These are phyloP conservation scores for Drosophila mimica DNA, from an alignment of 2,888 invertebrate genomes.

Conservation along the genomic window DNA sequence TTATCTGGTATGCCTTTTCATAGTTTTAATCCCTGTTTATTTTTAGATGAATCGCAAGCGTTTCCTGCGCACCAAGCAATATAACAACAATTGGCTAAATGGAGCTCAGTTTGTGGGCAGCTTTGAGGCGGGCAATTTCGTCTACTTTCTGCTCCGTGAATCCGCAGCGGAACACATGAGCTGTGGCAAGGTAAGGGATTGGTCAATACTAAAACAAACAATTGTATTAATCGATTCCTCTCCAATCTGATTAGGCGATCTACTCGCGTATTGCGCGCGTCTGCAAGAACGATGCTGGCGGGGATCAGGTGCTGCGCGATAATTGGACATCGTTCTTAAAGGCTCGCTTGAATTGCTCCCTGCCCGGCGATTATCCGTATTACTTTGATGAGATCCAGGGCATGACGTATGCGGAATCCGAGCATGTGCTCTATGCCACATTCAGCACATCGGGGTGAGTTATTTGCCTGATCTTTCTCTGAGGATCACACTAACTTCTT, in stretches of 20 bases:
- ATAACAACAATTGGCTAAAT: constrained; percentile 94
- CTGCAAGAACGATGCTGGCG: constrained; percentile 95
- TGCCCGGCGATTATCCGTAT: constrained; percentile 94
- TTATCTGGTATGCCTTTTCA: background rate
- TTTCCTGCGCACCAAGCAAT: constrained; percentile 91
- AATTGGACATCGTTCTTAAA: constrained; percentile 97
- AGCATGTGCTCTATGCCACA: constrained; percentile 92
- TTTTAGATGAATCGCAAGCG: constrained; percentile 70
- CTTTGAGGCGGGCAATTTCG: constrained; percentile 94
- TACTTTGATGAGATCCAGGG: constrained; percentile 96
- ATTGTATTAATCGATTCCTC: background rate
- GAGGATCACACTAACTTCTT: background rate
- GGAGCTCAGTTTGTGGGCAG: constrained; percentile 97
- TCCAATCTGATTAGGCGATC: constrained; percentile 87
- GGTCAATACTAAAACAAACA: background rate
- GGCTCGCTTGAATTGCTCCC: constrained; percentile 92
- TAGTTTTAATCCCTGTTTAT: background rate
- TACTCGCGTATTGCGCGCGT: constrained; percentile 96
- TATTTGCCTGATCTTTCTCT: background rate
- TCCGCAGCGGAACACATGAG: constrained; percentile 96
- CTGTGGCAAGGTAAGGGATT: constrained; percentile 92
- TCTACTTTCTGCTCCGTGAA: constrained; percentile 96
- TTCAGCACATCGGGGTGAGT: constrained; percentile 92
- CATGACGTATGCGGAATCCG: constrained; percentile 90
- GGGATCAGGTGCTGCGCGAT: constrained; percentile 90